Evolutionary conservation across 2,888 invertebrate species (phyloP).

Genomic region (Leptogaster cylindrica): DNA sequence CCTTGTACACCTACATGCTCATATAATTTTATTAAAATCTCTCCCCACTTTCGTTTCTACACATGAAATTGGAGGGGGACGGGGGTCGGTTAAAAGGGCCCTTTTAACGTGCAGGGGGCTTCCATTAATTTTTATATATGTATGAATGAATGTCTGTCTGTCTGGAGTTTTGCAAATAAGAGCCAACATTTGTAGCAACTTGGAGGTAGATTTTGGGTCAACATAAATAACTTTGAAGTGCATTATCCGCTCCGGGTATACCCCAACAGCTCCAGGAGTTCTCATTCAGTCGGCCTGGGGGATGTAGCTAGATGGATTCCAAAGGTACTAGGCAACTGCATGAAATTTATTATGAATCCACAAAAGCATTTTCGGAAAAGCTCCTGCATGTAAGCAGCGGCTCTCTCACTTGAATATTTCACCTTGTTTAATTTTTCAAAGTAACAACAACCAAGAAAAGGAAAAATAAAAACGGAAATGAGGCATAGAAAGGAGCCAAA

Average conservation of each 20-base stretch:
- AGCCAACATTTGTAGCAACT: not conserved
- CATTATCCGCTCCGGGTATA: conserved; percentile 9
- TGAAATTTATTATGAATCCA: conserved; percentile 19
- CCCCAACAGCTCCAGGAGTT: not conserved
- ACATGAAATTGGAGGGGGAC: too few relatives aligned
- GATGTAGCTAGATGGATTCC: not conserved
- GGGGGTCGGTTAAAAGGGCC: too few relatives aligned
- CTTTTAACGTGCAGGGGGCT: not conserved
- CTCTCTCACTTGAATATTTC: conserved; percentile 12
- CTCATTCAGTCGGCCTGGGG: not conserved
- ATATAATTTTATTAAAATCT: not conserved
- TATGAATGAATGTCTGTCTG: not conserved
- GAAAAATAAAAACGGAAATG: too few relatives aligned
- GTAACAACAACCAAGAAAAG: too few relatives aligned
- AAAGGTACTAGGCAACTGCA: not conserved
- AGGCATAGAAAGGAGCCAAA: too few relatives aligned
- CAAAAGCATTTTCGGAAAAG: too few relatives aligned
- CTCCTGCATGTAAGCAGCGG: not conserved
- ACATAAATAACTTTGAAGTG: conserved; percentile 28
- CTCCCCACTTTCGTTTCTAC: too few relatives aligned
- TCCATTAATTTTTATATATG: conserved; percentile 24
- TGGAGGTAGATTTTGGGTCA: not conserved
- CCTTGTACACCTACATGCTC: not conserved
- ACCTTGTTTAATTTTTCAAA: not conserved
- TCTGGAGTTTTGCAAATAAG: conserved; percentile 5